A percentile compares a stretch with the other conserved stretches of the same genome.
These are phyloP conservation scores for Beaufortia kweichowensis DNA, from an alignment of 2,113 vertebrate genomes.

Conservation along the genomic window DNA sequence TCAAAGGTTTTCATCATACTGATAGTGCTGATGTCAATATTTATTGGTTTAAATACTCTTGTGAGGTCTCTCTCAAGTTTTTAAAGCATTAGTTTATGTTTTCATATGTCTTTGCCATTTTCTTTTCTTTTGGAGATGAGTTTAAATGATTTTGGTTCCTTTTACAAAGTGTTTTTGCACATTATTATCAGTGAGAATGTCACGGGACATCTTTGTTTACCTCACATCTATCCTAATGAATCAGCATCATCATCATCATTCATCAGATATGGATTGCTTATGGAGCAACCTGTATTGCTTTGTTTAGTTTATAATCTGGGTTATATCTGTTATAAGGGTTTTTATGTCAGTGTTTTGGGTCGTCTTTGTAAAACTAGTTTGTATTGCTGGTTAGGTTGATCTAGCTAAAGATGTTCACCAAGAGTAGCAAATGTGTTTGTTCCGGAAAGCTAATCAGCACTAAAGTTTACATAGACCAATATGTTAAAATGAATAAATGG, in stretches of 20 bases:
- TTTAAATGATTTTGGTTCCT: neutral
- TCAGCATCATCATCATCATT: slow-evolving; percentile 12
- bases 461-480: no score
- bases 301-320: no score
- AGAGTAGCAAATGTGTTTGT: neutral
- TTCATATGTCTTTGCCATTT: no score
- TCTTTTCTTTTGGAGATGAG: neutral
- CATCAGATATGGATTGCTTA: neutral
- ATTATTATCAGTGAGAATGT: neutral
- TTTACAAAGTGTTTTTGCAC: neutral
- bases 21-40: no score
- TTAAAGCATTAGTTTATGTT: no score
- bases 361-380: neutral
- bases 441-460: no score
- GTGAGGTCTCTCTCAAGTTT: no score
- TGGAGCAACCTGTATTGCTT: neutral
- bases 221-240: neutral
- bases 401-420: neutral
- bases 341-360: neutral
- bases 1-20: no score
- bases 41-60: no score
- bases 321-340: no score
- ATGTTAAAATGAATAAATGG: no score
- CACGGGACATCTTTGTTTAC: neutral
- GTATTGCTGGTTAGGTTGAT: neutral